Percentiles rank a stretch among this genome's conserved stretches.
Conservation (phyloP, 2,888 invertebrate species). For the Xylota sylvarum region DNA sequence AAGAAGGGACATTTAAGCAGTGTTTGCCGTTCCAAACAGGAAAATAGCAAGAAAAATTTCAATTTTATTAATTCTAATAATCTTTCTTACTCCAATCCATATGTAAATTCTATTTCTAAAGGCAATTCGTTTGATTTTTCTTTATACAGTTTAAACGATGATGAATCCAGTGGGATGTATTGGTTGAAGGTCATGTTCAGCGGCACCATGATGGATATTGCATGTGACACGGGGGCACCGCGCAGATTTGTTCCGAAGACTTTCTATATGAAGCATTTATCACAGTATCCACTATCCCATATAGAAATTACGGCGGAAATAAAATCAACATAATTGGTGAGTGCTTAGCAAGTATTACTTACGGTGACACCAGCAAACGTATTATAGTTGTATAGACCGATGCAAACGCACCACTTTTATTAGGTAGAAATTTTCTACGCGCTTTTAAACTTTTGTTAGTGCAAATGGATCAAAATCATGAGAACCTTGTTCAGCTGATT, state of each 20-base stretch:
- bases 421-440: constrained; percentile 35
- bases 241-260: too few relatives aligned
- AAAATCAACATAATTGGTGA: constrained; percentile 24
- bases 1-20: constrained; percentile 39
- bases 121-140: constrained; percentile 33
- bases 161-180: constrained; percentile 24
- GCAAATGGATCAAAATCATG: constrained; percentile 25
- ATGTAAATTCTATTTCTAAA: constrained; percentile 31
- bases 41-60: too few relatives aligned
- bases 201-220: background rate
- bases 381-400: constrained; percentile 28
- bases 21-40: too few relatives aligned
- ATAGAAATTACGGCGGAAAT: constrained; percentile 17
- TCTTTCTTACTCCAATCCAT: background rate
- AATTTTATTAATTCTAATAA: constrained; percentile 36
- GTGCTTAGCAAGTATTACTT: constrained; percentile 22
- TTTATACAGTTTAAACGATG: constrained; percentile 26
- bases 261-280: too few relatives aligned
- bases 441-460: constrained; percentile 32
- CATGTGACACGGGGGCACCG: too few relatives aligned
- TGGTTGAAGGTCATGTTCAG: constrained; percentile 27
- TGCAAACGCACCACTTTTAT: constrained; percentile 24
- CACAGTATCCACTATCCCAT: constrained; percentile 8
- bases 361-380: constrained; percentile 13
- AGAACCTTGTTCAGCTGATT: constrained; percentile 27